Evolutionary conservation across 2,113 vertebrate species (phyloP), one percentile per base, ranked within the genome.

Genomic region (Peromyscus maniculatus): DNA sequence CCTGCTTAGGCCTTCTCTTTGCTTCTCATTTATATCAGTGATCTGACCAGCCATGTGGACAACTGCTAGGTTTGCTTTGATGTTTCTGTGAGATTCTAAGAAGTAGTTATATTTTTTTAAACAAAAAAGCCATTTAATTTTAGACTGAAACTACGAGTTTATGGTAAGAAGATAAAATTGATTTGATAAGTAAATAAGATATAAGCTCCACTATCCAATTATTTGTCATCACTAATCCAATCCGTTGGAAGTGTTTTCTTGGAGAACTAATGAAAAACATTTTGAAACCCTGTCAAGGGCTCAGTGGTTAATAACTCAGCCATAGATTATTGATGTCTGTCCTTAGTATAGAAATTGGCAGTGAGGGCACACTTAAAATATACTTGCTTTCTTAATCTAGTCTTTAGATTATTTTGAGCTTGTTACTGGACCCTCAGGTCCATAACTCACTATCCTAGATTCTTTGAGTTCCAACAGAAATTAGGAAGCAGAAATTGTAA

Each of bases 251-350:
- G 15, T 62, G 6, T 88, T 97, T 90, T 0, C 52, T 26, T 80
- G 22, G 57, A 89, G 4, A 43, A 96, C 31, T 67, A 11, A 26
- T 86, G 55, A 26, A 39, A 93, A 71, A 57, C 72, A 67, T 95
- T 94, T 39, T 89, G 55, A 84, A 9, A 83, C 49, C 39, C 15
- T 77, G 26, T 87, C 7, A 74, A 74, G 13, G 28, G 5, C 36
- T 93, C 57, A 80, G 36, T 75, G 55, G 59, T 79, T 91, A 91
- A 93, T 49, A 96, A 77, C 72, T 93, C 46, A 46, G 19, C 79
- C 55, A 91, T 71, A 17, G 55, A 39, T 74, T 97, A 74, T 55
- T 78, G 39, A 89, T 93, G 19, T 83, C n/a, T 87, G 28, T 36
- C 39, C 16, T 93, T 59, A 31, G 9, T 43, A 17, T 88, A 8